These are phyloP conservation scores for Cydia amplana DNA, from an alignment of 1,140 invertebrate genomes.

Conservation along the genomic window DNA sequence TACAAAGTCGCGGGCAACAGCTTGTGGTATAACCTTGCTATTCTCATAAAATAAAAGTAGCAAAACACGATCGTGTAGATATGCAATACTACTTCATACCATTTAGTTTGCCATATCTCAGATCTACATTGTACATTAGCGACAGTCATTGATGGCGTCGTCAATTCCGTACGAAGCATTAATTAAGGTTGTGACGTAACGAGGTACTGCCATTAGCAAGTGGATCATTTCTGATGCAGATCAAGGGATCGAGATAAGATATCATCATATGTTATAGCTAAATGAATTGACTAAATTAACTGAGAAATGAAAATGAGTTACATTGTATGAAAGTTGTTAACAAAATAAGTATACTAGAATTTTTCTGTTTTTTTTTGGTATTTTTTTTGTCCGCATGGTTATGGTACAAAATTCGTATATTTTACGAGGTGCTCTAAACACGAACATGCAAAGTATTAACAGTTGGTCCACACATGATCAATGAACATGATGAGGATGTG, in stretches of 20 bases:
- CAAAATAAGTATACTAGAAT: too few species aligned
- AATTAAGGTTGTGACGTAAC: not conserved
- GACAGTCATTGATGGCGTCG: not conserved
- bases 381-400: too few species aligned
- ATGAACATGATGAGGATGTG: too few species aligned
- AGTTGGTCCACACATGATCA: too few species aligned
- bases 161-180: conserved; percentile 1
- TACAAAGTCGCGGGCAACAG: too few species aligned
- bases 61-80: not conserved
- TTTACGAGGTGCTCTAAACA: too few species aligned
- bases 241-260: not conserved
- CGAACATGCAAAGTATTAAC: too few species aligned
- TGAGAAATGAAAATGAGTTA: too few species aligned
- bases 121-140: not conserved
- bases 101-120: not conserved
- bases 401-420: too few species aligned
- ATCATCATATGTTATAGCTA: not conserved
- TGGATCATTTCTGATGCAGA: not conserved
- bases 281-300: not conserved
- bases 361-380: too few species aligned
- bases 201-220: not conserved
- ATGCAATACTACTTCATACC: not conserved
- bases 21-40: too few species aligned
- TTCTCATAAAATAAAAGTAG: not conserved
- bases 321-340: too few species aligned